Percentiles rank a stretch among this genome's conserved stretches.
These are phyloP conservation scores for Sinopyrophorus schimmeli DNA, from an alignment of 2,888 invertebrate genomes.

Conservation along the genomic window DNA sequence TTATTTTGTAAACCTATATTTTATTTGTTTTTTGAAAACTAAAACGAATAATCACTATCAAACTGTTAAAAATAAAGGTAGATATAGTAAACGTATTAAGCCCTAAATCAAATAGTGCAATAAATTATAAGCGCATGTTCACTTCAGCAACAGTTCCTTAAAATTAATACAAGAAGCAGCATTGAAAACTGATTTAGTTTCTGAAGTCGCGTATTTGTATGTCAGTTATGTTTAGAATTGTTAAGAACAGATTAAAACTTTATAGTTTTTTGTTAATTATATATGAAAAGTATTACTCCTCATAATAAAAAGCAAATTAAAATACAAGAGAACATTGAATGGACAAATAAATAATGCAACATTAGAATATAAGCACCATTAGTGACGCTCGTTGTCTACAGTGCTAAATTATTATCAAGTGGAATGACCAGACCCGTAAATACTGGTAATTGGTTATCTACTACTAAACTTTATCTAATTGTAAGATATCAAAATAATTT, in stretches of 20 bases:
- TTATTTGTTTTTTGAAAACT: not conserved
- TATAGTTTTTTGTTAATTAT: too few relatives aligned
- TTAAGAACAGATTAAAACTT: too few relatives aligned
- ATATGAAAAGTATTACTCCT: too few relatives aligned
- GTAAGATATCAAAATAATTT: too few relatives aligned
- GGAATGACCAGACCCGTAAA: slow-evolving; percentile 38
- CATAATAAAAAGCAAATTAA: too few relatives aligned
- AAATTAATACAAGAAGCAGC: slow-evolving; percentile 44
- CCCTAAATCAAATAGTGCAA: slow-evolving; percentile 43
- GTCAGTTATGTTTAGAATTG: too few relatives aligned
- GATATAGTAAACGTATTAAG: slow-evolving; percentile 45
- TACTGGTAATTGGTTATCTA: too few relatives aligned
- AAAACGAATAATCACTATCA: not conserved
- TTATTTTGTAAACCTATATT: not conserved
- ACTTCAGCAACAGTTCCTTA: slow-evolving; percentile 48
- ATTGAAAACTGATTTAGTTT: slow-evolving; percentile 43
- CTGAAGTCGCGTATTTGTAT: too few relatives aligned
- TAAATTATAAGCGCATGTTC: slow-evolving; percentile 43
- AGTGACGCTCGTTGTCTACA: slow-evolving; percentile 33
- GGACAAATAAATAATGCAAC: not conserved
- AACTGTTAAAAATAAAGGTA: slow-evolving; percentile 21
- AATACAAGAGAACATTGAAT: too few relatives aligned
- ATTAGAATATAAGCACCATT: slow-evolving; percentile 30
- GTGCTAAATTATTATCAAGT: too few relatives aligned
- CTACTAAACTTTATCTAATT: too few relatives aligned